Conservation (phyloP, 2,113 vertebrate genomes). For the Poeciliopsis turrubarensis region DNA sequence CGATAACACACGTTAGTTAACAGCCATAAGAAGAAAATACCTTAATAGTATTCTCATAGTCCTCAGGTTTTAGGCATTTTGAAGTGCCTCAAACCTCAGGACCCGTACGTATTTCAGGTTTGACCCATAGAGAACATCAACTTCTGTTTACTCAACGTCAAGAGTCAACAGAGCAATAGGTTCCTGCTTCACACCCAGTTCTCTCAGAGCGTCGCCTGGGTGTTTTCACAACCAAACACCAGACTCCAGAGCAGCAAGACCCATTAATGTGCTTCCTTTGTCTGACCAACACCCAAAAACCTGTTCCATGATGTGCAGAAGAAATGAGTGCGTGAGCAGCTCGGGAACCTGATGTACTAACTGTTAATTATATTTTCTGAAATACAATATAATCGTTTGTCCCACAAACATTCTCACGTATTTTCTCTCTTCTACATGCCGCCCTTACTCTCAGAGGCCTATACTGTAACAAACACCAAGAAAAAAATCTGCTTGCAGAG, state of each 20-base stretch:
- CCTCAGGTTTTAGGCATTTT: no score
- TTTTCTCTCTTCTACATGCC: constrained; percentile 9
- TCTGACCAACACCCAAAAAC: background rate
- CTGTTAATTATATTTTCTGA: background rate
- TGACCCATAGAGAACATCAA: background rate
- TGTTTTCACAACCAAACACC: background rate
- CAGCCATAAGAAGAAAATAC: background rate
- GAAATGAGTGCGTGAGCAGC: background rate
- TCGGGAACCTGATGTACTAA: background rate
- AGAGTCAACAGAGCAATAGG: background rate
- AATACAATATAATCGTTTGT: background rate
- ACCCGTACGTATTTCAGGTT: background rate
- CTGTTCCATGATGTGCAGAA: background rate
- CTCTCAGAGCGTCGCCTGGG: background rate
- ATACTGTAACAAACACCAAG: constrained; percentile 57
- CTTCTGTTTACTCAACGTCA: background rate
- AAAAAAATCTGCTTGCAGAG: constrained; percentile 63
- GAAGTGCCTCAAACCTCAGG: no score
- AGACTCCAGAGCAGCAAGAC: background rate
- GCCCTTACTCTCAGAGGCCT: constrained; percentile 2
- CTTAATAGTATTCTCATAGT: no score
- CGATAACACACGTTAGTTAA: background rate
- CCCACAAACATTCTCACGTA: background rate
- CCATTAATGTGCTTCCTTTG: background rate
- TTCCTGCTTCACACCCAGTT: background rate